Base-by-base conservation (phyloP, 2,113 vertebrate genomes). In the Ginglymostoma cirratum region DNA sequence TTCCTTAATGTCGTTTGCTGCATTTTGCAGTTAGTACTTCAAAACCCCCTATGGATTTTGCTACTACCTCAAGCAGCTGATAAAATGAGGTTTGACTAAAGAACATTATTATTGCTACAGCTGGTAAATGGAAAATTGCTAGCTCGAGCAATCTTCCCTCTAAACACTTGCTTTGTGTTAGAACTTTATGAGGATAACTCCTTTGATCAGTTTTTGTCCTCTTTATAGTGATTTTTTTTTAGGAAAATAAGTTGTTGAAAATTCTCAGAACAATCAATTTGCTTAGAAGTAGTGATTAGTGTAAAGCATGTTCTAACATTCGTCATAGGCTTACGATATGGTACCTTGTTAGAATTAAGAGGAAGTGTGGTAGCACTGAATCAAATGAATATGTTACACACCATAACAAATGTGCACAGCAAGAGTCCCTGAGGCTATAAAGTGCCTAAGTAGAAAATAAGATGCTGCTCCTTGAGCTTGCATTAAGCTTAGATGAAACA, bases 21-120 rank as follows among this genome's bases (percentile, higher is more conserved):
- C 87, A 96, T 96, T 97, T 98, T 86, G 94, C 96, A 96, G 97
- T 97, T 96, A 97, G 4, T 97, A 97, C 97, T 96, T 96, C 70
- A 96, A 96, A 96, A 96, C 93, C 87, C 42, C 23, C 93, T 90
- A 27, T 96, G 97, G 96, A 96, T 96, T 96, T 19, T 96, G 38
- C n/a, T 23, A 52, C 92, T 85, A 94, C 90, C 90, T 80, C 76
- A 65, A 67, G 96, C 96, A 96, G 70, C 90, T 96, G 96, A 95
- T 66, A 95, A 96, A 94, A 96, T 96, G 96, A 95, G 72, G 72
- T 94, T 30, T 66, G 96, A 69, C 96, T 96, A 96, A 90, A 95
- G 96, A 96, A 95, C 0, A 0, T 94, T 96, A 96, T 96, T 76
- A 92, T 96, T 96, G 94, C 96, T 96, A 80, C 65, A 87, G 92